phyloP scores from a whole-genome alignment of 2,113 vertebrate genomes.

The Thomomys bottae region DNA sequence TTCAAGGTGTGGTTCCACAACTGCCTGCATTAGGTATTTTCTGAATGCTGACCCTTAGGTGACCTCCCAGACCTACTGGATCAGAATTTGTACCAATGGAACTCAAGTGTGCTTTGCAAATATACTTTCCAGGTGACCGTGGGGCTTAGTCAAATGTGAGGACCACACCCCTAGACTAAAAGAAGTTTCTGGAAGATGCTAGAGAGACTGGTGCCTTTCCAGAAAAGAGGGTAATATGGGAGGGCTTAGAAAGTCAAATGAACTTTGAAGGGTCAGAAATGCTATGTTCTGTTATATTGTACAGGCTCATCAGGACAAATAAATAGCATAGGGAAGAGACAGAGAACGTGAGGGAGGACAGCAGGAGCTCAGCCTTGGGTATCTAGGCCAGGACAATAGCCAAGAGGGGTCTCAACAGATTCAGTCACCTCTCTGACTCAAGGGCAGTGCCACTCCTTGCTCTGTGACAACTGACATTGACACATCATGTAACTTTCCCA shows the following conservation, averaged over 20 bases:
- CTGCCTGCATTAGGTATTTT: not conserved
- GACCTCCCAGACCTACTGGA: not conserved
- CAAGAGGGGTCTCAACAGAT: not conserved
- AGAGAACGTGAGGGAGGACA: not conserved
- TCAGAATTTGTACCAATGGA: not conserved
- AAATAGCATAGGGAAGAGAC: not conserved
- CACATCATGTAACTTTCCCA: not conserved
- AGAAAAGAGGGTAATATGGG: not conserved
- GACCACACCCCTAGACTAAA: not conserved
- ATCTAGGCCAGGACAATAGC: not conserved
- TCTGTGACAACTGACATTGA: not conserved
- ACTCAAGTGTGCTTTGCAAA: constrained; percentile 3
- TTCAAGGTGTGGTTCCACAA: not conserved
- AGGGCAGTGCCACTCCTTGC: not conserved
- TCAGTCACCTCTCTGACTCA: not conserved
- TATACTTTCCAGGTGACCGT: not conserved
- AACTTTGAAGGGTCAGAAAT: not conserved
- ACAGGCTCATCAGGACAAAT: not conserved
- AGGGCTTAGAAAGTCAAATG: not conserved
- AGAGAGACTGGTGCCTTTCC: not conserved
- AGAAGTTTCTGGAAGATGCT: not conserved
- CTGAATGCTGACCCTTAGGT: not conserved
- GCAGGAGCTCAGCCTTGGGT: not conserved
- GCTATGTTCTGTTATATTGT: not conserved
- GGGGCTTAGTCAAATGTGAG: not conserved